Evolutionary conservation across 2,113 vertebrate species (phyloP).

Genomic region (Mirza zaza): DNA sequence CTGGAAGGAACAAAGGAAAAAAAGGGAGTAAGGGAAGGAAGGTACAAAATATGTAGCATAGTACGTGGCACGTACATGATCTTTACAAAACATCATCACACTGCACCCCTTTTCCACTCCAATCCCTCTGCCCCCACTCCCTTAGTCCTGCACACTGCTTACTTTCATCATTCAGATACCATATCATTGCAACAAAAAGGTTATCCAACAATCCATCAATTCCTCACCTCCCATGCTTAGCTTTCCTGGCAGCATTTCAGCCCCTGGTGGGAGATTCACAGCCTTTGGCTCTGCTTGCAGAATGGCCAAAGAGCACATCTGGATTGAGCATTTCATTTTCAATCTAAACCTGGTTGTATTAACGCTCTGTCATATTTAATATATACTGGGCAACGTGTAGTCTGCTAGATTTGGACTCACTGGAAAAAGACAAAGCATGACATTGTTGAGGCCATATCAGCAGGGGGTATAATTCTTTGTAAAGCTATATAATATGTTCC

Average conservation of each 20-base stretch:
- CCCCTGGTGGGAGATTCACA: slow-evolving; percentile 79
- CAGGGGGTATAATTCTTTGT: slow-evolving; percentile 84
- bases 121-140: background rate
- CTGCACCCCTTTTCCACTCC: background rate
- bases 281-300: slow-evolving; percentile 73
- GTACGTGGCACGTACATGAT: background rate
- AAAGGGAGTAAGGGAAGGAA: background rate
- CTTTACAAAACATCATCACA: background rate
- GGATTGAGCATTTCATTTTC: slow-evolving; percentile 86
- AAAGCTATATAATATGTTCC: slow-evolving; percentile 86
- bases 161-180: background rate
- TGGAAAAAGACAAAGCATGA: slow-evolving; percentile 84
- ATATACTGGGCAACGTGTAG: slow-evolving; percentile 79
- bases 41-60: background rate
- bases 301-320: slow-evolving; percentile 85
- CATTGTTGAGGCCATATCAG: slow-evolving; percentile 83
- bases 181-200: slow-evolving; percentile 5
- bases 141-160: background rate
- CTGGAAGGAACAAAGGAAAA: background rate
- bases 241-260: slow-evolving; percentile 81
- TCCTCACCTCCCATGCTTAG: slow-evolving; percentile 77
- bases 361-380: slow-evolving; percentile 85
- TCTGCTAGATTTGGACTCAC: slow-evolving; percentile 69
- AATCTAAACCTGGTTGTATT: slow-evolving; percentile 82
- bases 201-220: slow-evolving; percentile 63